Conservation (phyloP, 2,797 vertebrate species). For the Eremophila alpestris region DNA sequence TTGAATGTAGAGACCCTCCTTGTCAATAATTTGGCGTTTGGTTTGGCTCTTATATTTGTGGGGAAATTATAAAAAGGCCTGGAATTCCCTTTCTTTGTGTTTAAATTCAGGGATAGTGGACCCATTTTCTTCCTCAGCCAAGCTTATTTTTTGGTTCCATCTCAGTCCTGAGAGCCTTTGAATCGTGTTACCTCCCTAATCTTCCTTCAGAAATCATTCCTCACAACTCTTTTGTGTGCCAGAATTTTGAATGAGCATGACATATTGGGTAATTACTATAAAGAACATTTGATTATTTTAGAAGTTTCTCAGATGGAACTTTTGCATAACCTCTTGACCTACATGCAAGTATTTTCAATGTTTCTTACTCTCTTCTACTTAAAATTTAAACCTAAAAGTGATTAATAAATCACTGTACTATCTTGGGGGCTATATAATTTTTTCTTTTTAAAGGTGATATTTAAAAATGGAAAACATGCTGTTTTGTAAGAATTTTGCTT, state of each 20-base stretch:
- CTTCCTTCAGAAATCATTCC: neutral
- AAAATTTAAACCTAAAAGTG: neutral
- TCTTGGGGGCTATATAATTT: neutral
- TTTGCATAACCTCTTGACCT: neutral
- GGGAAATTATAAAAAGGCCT: neutral
- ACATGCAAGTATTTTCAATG: neutral
- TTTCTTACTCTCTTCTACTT: neutral
- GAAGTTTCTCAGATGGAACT: neutral
- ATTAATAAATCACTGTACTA: neutral
- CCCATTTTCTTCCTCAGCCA: neutral
- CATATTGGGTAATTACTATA: neutral
- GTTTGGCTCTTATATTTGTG: neutral
- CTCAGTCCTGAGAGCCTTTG: neutral
- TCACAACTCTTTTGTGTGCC: neutral
- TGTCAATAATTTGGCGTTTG: neutral
- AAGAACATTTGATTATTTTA: neutral
- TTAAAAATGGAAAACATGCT: fast-evolving
- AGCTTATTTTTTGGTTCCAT: neutral
- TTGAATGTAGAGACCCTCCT: fast-evolving
- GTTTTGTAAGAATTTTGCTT: neutral
- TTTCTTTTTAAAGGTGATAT: neutral
- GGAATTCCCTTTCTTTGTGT: neutral
- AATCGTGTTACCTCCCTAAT: fast-evolving
- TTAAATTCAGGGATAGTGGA: neutral
- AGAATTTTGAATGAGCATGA: neutral